Evolutionary conservation across 1,140 invertebrate species (phyloP).

Genomic region (Rhopalosiphum padi): DNA sequence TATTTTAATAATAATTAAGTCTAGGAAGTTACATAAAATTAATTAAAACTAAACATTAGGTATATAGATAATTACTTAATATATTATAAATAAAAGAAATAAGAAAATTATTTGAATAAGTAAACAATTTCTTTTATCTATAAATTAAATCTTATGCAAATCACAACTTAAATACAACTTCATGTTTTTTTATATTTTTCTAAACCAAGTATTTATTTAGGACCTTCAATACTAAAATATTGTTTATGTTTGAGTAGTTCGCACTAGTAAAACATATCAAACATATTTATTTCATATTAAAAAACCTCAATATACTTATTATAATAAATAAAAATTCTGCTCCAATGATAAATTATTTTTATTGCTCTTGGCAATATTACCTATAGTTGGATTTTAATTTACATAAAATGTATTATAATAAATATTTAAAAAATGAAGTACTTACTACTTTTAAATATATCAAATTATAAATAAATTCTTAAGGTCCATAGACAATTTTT

Average conservation of each 20-base stretch:
- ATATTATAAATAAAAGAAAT: neutral
- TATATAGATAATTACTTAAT: no score
- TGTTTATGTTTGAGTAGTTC: neutral
- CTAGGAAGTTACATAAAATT: neutral
- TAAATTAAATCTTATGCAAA: neutral
- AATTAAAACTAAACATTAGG: neutral
- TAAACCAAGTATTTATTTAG: neutral
- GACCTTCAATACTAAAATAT: neutral
- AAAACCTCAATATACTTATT: neutral
- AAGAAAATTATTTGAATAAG: neutral
- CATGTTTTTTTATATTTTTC: neutral
- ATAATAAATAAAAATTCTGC: neutral
- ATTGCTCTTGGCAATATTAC: no score
- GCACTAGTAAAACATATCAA: neutral
- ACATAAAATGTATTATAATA: neutral
- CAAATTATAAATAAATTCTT: neutral
- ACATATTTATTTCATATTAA: neutral
- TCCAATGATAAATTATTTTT: neutral
- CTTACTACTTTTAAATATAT: constrained; percentile 27
- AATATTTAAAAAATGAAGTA: constrained; percentile 3
- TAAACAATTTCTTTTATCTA: neutral
- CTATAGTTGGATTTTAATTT: neutral
- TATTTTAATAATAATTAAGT: neutral
- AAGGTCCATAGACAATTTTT: neutral
- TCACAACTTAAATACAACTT: neutral